Evolutionary conservation across 2,888 invertebrate species (phyloP).

Genomic region (Aphidoletes aphidimyza): DNA sequence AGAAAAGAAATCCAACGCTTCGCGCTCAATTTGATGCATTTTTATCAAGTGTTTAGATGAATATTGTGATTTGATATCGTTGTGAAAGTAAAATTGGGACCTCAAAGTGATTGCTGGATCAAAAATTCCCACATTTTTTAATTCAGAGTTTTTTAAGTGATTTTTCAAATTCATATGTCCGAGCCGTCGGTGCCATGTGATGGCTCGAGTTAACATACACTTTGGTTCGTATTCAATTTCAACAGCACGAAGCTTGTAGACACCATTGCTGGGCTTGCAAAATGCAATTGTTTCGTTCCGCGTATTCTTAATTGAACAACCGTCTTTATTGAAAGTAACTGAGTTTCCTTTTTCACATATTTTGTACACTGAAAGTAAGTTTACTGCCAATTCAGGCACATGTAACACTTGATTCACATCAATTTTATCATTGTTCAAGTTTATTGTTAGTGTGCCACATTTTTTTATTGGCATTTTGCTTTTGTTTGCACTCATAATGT

Average conservation of each 20-base stretch:
- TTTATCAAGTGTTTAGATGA: too few species aligned
- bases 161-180: constrained; percentile 57
- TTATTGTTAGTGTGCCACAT: too few species aligned
- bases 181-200: constrained; percentile 57
- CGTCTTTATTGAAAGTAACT: constrained; percentile 47
- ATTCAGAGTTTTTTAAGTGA: too few species aligned
- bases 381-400: constrained; percentile 57
- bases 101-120: too few species aligned
- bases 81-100: too few species aligned
- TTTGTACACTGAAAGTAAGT: constrained; percentile 58
- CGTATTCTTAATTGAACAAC: constrained; percentile 54
- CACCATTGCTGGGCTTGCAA: background rate
- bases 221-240: background rate
- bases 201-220: background rate
- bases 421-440: background rate
- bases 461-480: too few species aligned
- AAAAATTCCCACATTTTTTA: too few species aligned
- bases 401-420: constrained; percentile 54
- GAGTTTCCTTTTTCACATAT: constrained; percentile 56
- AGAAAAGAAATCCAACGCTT: too few species aligned
- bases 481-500: too few species aligned
- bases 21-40: too few species aligned
- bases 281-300: constrained; percentile 40
- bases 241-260: background rate
- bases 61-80: too few species aligned